Percentiles rank a stretch among this genome's conserved stretches.
phyloP scores from a whole-genome alignment of 2,113 vertebrate species.

The Labeo rohita region DNA sequence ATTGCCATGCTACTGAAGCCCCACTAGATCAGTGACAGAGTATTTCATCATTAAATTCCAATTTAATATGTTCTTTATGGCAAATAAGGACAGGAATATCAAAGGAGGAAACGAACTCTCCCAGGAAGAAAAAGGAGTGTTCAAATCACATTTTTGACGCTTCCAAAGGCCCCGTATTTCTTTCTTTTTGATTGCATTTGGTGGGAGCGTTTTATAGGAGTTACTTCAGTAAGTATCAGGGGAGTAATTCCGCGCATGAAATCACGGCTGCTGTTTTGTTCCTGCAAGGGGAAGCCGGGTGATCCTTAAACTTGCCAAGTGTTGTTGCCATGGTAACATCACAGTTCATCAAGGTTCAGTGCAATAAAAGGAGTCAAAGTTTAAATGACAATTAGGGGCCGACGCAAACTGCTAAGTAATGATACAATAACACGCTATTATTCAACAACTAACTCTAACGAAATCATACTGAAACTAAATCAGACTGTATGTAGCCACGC shows the following conservation, averaged over 20 bases:
- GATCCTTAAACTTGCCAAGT: conserved; percentile 67
- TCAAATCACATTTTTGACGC: conserved; percentile 17
- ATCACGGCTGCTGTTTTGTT: conserved; percentile 61
- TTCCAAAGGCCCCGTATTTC: neutral
- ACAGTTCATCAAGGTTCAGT: conserved; percentile 75
- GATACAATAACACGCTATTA: neutral
- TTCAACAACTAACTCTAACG: neutral
- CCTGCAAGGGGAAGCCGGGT: conserved; percentile 61
- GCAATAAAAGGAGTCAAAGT: conserved; percentile 59
- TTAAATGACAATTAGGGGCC: conserved; percentile 46
- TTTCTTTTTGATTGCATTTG: conserved; percentile 24
- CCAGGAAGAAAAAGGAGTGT: conserved; percentile 7
- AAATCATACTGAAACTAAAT: neutral
- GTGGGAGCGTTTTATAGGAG: conserved; percentile 36
- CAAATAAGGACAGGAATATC: conserved; percentile 37
- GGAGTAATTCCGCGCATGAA: conserved; percentile 61
- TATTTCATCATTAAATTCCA: conserved; percentile 39
- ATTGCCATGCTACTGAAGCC: neutral
- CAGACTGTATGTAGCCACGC: no score
- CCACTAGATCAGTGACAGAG: conserved; percentile 33
- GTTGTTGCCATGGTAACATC: conserved; percentile 71
- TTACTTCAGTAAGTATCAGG: conserved; percentile 42
- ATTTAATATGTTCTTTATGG: conserved; percentile 20
- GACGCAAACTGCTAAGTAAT: conserved; percentile 5
- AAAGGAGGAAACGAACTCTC: conserved; percentile 27